These are phyloP conservation scores for Anguilla marmorata DNA, from an alignment of 2,797 vertebrate species.

Conservation along the genomic window DNA sequence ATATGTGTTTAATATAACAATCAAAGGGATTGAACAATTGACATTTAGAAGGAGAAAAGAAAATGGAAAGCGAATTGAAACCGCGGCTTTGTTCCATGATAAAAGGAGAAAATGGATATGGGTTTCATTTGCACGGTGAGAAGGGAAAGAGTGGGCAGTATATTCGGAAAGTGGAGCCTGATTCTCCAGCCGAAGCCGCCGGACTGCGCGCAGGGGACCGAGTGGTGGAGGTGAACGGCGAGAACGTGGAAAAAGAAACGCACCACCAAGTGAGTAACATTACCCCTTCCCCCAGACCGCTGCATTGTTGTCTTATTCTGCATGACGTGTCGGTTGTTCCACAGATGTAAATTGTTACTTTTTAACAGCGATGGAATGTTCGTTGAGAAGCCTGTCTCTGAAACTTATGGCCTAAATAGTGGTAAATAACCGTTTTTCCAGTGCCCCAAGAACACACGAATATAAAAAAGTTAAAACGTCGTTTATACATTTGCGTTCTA, in stretches of 20 bases:
- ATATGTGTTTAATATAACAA: background rate
- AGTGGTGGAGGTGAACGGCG: conserved; percentile 88
- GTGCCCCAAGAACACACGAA: no score
- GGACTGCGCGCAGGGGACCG: conserved; percentile 87
- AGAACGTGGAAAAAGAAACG: conserved; percentile 91
- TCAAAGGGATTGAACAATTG: background rate
- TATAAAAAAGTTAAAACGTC: no score
- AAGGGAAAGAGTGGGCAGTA: conserved; percentile 94
- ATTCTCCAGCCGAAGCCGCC: conserved; percentile 85
- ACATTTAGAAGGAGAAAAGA: conserved; percentile 32
- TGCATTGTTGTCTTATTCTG: background rate
- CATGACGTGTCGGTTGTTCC: background rate
- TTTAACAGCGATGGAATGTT: background rate
- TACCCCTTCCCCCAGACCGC: conserved; percentile 18
- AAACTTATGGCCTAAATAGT: background rate
- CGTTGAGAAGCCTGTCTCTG: no score
- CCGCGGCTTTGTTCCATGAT: conserved; percentile 87
- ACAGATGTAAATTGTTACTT: background rate
- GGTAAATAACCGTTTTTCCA: no score
- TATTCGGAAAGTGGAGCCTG: conserved; percentile 91
- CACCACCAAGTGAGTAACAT: conserved; percentile 86
- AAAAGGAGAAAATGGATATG: conserved; percentile 85
- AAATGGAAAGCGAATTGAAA: conserved; percentile 81
- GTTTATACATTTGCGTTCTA: no score
- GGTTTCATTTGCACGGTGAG: conserved; percentile 96